Evolutionary conservation across 2,797 vertebrate genomes (phyloP).

Genomic region (Melopsittacus undulatus): DNA sequence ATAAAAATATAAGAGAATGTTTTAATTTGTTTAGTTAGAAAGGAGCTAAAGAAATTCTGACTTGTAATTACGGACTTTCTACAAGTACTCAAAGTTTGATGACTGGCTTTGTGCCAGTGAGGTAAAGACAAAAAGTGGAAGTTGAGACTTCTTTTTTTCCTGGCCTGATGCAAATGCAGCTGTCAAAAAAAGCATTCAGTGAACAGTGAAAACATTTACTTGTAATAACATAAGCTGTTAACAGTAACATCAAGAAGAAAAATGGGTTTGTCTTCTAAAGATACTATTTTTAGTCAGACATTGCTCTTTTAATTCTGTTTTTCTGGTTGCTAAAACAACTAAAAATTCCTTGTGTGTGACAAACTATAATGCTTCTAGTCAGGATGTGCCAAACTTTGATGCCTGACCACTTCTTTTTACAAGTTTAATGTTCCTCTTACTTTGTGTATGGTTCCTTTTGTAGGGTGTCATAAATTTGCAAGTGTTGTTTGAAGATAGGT

Average conservation of each 20-base stretch:
- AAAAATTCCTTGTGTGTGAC: neutral
- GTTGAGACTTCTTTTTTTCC: neutral
- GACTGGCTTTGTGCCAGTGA: neutral
- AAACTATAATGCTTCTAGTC: neutral
- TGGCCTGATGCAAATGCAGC: neutral
- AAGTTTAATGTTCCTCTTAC: neutral
- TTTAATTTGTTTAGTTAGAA: neutral
- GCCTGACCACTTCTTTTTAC: neutral
- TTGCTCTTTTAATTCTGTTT: neutral
- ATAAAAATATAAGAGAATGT: neutral
- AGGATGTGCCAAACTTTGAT: neutral
- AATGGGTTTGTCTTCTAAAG: neutral
- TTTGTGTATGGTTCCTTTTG: neutral
- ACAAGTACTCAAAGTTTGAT: neutral
- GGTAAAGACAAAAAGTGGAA: neutral
- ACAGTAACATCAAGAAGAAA: neutral
- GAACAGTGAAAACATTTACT: neutral
- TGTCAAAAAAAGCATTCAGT: neutral
- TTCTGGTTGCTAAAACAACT: neutral
- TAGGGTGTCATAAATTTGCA: neutral
- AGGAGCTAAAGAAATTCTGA: neutral
- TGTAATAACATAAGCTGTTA: neutral
- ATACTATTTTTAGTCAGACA: neutral
- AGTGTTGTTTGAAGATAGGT: neutral
- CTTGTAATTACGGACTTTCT: neutral